Evolutionary conservation across 2,797 vertebrate species (phyloP).

Genomic region (Phyllotis vaccarum): DNA sequence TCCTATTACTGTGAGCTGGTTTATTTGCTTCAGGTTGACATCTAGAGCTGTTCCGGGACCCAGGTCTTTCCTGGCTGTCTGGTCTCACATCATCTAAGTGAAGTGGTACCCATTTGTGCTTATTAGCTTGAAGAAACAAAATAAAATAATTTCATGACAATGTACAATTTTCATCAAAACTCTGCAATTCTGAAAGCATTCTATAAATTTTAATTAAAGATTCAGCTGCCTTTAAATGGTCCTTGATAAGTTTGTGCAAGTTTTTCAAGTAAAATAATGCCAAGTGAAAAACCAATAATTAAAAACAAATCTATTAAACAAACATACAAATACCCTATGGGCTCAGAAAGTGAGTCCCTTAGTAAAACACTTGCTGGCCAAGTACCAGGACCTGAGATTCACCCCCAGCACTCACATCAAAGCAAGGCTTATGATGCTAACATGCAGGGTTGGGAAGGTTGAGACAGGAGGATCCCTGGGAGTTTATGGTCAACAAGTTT

Average conservation of each 20-base stretch:
- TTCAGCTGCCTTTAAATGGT: not conserved
- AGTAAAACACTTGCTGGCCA: not conserved
- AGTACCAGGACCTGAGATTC: too few relatives aligned
- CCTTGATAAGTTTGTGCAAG: constrained; percentile 24
- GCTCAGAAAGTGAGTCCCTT: not conserved
- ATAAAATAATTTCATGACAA: constrained; percentile 55
- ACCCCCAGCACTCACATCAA: not conserved
- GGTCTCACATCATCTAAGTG: constrained; percentile 91
- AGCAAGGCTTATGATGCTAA: not conserved
- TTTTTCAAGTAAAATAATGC: constrained; percentile 13
- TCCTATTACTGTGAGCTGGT: constrained; percentile 88
- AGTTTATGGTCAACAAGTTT: too few relatives aligned
- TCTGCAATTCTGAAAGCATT: constrained; percentile 47
- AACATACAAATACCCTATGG: not conserved
- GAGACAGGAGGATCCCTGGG: not conserved
- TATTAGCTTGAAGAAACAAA: constrained; percentile 90
- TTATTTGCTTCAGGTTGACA: constrained; percentile 88
- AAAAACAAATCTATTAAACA: not conserved
- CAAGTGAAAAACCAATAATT: constrained; percentile 39
- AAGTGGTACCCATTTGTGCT: constrained; percentile 95
- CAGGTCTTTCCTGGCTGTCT: constrained; percentile 89
- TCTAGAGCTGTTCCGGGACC: constrained; percentile 84
- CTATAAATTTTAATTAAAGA: constrained; percentile 46
- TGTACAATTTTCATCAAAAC: constrained; percentile 42
- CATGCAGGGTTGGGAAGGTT: not conserved